Conservation (phyloP, 1,140 invertebrate species). For the Tetragonula clypearis region DNA sequence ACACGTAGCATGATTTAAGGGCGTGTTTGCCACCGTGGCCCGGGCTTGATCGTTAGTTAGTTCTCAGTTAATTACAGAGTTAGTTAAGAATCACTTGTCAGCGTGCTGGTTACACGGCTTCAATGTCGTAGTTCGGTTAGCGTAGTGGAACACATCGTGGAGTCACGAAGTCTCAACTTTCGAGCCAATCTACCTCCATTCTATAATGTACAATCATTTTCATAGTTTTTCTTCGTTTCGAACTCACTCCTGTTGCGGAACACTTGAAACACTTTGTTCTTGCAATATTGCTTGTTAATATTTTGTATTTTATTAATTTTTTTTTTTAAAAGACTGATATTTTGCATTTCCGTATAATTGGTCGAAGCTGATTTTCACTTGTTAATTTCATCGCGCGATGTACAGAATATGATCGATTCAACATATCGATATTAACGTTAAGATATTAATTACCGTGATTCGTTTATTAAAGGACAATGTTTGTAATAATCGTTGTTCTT, state of each 20-base stretch:
- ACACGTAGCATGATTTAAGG: neutral
- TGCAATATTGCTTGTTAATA: neutral
- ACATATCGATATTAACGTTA: too few species aligned
- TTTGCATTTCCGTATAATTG: too few species aligned
- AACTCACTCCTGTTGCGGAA: neutral
- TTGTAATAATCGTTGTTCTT: too few species aligned
- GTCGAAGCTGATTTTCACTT: too few species aligned
- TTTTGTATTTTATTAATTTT: neutral
- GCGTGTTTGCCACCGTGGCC: neutral
- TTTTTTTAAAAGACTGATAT: too few species aligned
- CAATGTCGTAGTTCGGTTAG: neutral
- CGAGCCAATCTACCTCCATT: neutral
- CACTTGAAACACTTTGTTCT: neutral
- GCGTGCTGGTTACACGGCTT: conserved; percentile 2
- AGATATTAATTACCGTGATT: too few species aligned
- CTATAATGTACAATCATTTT: neutral
- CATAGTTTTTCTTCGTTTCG: neutral
- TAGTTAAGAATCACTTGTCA: conserved; percentile 14
- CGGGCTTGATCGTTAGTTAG: conserved; percentile 2
- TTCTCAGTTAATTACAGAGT: conserved; percentile 14
- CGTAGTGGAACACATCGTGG: neutral
- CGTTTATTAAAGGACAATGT: too few species aligned
- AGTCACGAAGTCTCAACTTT: neutral
- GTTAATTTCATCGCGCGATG: too few species aligned
- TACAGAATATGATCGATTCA: too few species aligned